Percentiles rank a stretch among this genome's conserved stretches.
Evolutionary conservation across 2,888 invertebrate genomes (phyloP).

Genomic region (Cephus spinipes): DNA sequence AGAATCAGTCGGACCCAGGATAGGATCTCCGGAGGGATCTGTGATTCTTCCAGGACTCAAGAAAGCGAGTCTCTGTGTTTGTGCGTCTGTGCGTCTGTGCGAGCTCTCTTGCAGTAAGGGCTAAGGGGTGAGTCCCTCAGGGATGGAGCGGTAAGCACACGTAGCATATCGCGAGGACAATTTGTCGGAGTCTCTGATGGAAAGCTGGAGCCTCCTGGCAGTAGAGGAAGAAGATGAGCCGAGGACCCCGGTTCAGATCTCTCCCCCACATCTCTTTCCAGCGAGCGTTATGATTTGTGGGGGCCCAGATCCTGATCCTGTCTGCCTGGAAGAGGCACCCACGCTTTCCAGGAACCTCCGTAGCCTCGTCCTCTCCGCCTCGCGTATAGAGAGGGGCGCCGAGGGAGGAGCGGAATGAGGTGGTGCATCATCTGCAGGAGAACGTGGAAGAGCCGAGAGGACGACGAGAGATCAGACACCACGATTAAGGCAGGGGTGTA

Average conservation of each 20-base stretch:
- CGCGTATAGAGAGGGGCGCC: not conserved
- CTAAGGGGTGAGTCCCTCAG: too few relatives aligned
- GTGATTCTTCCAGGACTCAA: not conserved
- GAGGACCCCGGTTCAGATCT: slow-evolving; percentile 38
- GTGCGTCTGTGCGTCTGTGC: not conserved
- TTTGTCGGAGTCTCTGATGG: slow-evolving; percentile 15
- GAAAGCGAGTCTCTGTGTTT: not conserved
- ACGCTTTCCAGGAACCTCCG: slow-evolving; percentile 59
- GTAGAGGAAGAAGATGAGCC: slow-evolving; percentile 24
- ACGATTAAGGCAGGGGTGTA: slow-evolving; percentile 61
- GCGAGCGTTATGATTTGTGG: slow-evolving; percentile 58
- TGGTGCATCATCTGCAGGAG: not conserved
- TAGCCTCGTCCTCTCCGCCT: slow-evolving; percentile 20
- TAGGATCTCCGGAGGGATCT: too few relatives aligned
- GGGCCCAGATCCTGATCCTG: slow-evolving; percentile 57
- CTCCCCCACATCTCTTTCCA: slow-evolving; percentile 43
- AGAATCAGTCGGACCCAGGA: too few relatives aligned
- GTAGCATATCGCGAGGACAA: slow-evolving; percentile 13
- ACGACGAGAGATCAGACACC: slow-evolving; percentile 43
- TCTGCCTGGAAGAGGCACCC: slow-evolving; percentile 54
- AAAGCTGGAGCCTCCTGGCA: not conserved
- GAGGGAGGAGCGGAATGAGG: too few relatives aligned
- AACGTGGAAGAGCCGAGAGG: not conserved
- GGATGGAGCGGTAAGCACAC: not conserved
- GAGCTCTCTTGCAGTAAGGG: too few relatives aligned